Conservation (phyloP, 1,140 invertebrate species). For the Campoletis sonorensis region DNA sequence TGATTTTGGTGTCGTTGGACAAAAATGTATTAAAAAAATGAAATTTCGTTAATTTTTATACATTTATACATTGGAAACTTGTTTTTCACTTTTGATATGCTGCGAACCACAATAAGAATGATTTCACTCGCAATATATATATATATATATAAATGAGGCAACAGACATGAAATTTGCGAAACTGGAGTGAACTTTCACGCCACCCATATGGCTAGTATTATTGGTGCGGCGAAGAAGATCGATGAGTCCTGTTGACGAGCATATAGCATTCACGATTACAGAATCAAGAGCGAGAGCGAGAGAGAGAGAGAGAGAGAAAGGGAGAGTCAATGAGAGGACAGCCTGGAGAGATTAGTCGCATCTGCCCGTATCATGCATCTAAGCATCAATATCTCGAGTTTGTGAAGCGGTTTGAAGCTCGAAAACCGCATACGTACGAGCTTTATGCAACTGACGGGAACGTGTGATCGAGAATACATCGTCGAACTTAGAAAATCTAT, state of each 20-base stretch:
- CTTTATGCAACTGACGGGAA: conserved; percentile 37
- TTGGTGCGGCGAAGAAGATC: conserved; percentile 15
- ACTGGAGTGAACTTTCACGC: conserved; percentile 17
- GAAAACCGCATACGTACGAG: background rate
- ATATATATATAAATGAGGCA: too few relatives aligned
- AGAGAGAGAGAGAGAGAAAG: background rate
- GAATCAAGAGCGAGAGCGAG: background rate
- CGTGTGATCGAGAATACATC: conserved; percentile 65
- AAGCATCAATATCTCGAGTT: conserved; percentile 6
- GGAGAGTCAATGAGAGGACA: conserved; percentile 41
- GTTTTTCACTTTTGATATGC: too few relatives aligned
- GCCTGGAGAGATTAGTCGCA: conserved; percentile 66
- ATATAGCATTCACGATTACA: conserved; percentile 26
- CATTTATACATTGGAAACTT: too few relatives aligned
- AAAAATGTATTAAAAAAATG: too few relatives aligned
- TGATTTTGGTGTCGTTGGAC: too few relatives aligned
- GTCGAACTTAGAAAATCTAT: conserved; percentile 65
- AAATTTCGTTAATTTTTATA: too few relatives aligned
- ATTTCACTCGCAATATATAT: background rate
- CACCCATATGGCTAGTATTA: background rate
- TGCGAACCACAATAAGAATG: too few relatives aligned
- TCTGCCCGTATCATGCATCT: conserved; percentile 57
- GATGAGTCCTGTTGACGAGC: conserved; percentile 27
- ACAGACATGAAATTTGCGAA: conserved; percentile 1
- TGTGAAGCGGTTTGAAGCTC: conserved; percentile 14